These are phyloP conservation scores for Pemphredon lugubris DNA, from an alignment of 2,888 invertebrate species.

Conservation along the genomic window DNA sequence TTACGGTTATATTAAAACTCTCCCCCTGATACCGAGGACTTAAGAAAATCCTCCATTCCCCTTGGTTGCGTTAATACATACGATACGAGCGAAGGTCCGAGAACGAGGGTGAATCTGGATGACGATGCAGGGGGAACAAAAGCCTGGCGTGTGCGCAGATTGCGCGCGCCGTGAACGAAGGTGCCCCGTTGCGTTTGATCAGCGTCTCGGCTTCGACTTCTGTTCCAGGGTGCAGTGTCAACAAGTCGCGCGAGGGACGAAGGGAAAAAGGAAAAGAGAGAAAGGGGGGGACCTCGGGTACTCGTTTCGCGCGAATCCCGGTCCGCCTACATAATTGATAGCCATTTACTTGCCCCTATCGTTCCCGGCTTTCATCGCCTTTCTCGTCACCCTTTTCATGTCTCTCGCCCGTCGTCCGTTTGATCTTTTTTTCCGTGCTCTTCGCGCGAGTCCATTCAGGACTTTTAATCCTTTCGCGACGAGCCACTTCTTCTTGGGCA, in stretches of 20 bases:
- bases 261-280: not conserved
- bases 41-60: no score
- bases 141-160: no score
- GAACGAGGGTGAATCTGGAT: no score
- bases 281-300: not conserved
- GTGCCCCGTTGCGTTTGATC: conserved; percentile 52
- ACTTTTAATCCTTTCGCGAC: conserved; percentile 44
- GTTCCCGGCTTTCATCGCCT: conserved; percentile 33
- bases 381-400: conserved; percentile 38
- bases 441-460: conserved; percentile 38
- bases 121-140: no score
- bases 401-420: conserved; percentile 30
- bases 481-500: conserved; percentile 14
- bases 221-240: conserved; percentile 40
- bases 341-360: conserved; percentile 48
- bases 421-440: conserved; percentile 41
- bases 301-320: conserved; percentile 40
- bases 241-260: conserved; percentile 25
- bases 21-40: no score
- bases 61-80: no score
- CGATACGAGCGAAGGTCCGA: no score
- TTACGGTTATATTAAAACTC: no score
- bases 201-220: conserved; percentile 26
- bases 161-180: no score
- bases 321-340: conserved; percentile 58